Evolutionary conservation across 2,888 invertebrate species (phyloP), one percentile per base, ranked within the genome.

Genomic region (Ectemnius lituratus): DNA sequence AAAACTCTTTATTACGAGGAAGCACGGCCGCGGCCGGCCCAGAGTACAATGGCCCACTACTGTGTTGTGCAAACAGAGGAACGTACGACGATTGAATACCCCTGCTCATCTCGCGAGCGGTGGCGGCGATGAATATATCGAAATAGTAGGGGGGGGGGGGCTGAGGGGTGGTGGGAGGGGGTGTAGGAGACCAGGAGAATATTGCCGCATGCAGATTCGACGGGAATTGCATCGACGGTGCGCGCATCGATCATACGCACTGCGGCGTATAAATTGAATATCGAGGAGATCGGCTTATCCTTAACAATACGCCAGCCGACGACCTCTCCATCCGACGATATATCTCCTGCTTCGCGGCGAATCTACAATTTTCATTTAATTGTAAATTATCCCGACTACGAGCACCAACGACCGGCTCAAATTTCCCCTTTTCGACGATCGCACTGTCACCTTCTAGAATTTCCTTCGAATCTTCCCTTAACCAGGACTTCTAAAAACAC

Each of bases 251-350:
- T 83, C 83, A 75, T 73, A 83, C 82, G 82, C 82, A 82, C 73
- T 70, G 83, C 78, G 78, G 78, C 83, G 78, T 83, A 79, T 82
- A 83, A 83, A 83, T 83, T 81, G 83, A 82, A 83, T 83, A 83
- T 83, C 83, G 79, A 80, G 79, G 79, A 81, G 83, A 82, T 79
- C 81, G 81, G 83, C 82, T 83, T 83, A 83, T 79, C 83, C 79
- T 82, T 83, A 81, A 83, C 83, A 82, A 83, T 83, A 79, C 82
- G 77, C 62, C 28, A n/a, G 16, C 62, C 67, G 64, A 13, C 52
- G 37, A 52, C 16, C 14, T 16, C 52, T 52, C 52, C 52, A 5
- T 5, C 52, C 14, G 16, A 52, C 52, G 52, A 52, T 37, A 37
- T 37, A 37, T 52, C 52, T 11, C 52, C 16, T 37, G 18, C 56